Conservation (phyloP, 2,888 invertebrate species). For the Mechanitis mazaeus region DNA sequence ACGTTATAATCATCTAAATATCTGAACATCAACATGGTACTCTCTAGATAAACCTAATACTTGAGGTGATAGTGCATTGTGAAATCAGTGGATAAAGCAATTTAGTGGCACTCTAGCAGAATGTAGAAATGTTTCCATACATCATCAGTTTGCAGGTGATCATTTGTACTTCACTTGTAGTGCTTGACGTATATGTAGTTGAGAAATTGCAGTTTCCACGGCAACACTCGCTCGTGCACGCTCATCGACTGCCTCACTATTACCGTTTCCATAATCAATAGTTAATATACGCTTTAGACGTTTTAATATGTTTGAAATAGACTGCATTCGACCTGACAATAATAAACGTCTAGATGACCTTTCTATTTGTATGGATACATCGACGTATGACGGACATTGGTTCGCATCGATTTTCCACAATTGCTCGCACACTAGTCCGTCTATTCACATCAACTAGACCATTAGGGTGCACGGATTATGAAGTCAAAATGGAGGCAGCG, state of each 20-base stretch:
- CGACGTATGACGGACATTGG: conserved; percentile 52
- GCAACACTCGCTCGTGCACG: conserved; percentile 48
- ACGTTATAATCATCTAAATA: conserved; percentile 5
- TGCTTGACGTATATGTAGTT: conserved; percentile 45
- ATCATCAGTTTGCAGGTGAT: conserved; percentile 71
- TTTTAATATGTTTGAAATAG: conserved; percentile 11
- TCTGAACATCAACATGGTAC: conserved; percentile 28
- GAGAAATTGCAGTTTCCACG: conserved; percentile 52
- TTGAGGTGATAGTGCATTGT: conserved; percentile 18
- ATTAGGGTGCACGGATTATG: conserved; percentile 36
- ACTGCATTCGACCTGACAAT: conserved; percentile 41
- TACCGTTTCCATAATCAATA: background rate
- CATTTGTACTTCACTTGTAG: conserved; percentile 45
- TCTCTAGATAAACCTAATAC: conserved; percentile 22
- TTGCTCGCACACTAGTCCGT: conserved; percentile 54
- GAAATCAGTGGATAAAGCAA: conserved; percentile 9
- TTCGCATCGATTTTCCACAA: conserved; percentile 65
- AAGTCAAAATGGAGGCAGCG: conserved; percentile 30
- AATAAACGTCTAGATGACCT: conserved; percentile 60
- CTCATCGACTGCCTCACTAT: conserved; percentile 25
- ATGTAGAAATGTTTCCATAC: conserved; percentile 71
- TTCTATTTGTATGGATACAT: conserved; percentile 43
- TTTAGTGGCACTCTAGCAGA: conserved; percentile 25
- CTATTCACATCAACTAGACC: conserved; percentile 53
- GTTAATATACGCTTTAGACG: background rate